phyloP scores from a whole-genome alignment of 2,113 vertebrate species.

The Lagopus leucura region DNA sequence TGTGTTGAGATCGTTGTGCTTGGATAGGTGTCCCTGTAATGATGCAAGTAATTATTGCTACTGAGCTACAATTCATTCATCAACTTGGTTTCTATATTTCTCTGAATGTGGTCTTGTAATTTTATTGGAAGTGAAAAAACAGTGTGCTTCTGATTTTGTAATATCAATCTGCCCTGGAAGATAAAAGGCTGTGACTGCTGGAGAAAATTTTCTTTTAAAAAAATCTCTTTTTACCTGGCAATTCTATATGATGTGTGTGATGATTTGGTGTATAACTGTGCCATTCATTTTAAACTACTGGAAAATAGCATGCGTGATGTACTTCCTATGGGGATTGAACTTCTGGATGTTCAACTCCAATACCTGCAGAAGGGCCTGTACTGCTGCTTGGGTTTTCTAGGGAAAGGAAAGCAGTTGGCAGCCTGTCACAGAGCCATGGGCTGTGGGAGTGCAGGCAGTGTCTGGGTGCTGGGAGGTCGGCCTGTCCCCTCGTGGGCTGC shows the following conservation, averaged over 20 bases:
- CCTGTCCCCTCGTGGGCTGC: slow-evolving; percentile 13
- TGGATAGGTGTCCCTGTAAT: not conserved
- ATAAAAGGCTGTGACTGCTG: not conserved
- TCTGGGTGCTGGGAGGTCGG: not conserved
- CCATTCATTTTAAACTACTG: not conserved
- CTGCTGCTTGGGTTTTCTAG: not conserved
- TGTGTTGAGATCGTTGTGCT: not conserved
- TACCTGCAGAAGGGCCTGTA: not conserved
- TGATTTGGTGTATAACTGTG: not conserved
- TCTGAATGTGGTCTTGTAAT: not conserved
- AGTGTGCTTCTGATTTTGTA: not conserved
- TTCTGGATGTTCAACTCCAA: not conserved
- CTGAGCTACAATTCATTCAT: not conserved
- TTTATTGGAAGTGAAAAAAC: not conserved
- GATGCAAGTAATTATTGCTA: not conserved
- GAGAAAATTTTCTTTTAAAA: not conserved
- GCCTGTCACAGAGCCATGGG: not conserved
- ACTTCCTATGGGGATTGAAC: not conserved
- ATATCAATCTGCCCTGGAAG: not conserved
- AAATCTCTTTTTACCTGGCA: not conserved
- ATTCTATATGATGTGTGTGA: not conserved
- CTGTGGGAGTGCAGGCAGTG: not conserved
- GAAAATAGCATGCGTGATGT: not conserved
- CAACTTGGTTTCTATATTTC: not conserved
- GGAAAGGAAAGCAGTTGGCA: not conserved